phyloP scores from a whole-genome alignment of 2,888 invertebrate genomes.

The Abrostola triplasia region DNA sequence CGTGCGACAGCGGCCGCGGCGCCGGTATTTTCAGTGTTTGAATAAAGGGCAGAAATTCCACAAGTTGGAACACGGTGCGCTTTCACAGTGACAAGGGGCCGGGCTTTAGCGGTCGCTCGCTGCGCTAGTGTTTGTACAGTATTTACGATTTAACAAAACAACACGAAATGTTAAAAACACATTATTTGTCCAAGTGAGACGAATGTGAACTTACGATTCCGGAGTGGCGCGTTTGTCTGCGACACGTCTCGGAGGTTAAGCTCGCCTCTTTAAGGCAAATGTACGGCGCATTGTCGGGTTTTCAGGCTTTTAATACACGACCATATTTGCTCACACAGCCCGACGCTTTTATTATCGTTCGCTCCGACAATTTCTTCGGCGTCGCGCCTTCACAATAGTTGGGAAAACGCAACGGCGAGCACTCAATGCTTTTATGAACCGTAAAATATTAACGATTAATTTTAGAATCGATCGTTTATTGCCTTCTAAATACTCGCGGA shows the following conservation, averaged over 20 bases:
- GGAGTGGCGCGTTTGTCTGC: slow-evolving; percentile 82
- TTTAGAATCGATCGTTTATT: slow-evolving; percentile 70
- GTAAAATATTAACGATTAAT: slow-evolving; percentile 70
- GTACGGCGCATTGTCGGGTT: slow-evolving; percentile 83
- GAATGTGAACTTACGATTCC: slow-evolving; percentile 85
- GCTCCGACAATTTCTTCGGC: slow-evolving; percentile 62
- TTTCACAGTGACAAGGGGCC: slow-evolving; percentile 70
- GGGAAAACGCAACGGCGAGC: slow-evolving; percentile 65
- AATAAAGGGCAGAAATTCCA: slow-evolving; percentile 78
- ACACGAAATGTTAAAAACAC: slow-evolving; percentile 88
- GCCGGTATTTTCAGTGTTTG: slow-evolving; percentile 66
- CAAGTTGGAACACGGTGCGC: slow-evolving; percentile 69
- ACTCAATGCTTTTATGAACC: slow-evolving; percentile 75
- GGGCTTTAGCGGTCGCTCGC: slow-evolving; percentile 71
- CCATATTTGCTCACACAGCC: slow-evolving; percentile 76
- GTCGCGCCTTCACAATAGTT: slow-evolving; percentile 70
- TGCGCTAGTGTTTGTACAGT: slow-evolving; percentile 82
- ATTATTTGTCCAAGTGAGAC: slow-evolving; percentile 87
- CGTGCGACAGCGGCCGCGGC: slow-evolving; percentile 28
- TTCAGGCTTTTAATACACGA: slow-evolving; percentile 76
- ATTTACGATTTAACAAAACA: slow-evolving; percentile 89
- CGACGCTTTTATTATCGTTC: slow-evolving; percentile 80
- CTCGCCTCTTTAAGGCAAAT: slow-evolving; percentile 79
- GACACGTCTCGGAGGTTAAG: slow-evolving; percentile 82
- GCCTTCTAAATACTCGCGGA: slow-evolving; percentile 51